Percentiles rank a stretch among this genome's conserved stretches.
phyloP scores from a whole-genome alignment of 2,888 invertebrate genomes.

The Mylabris sibirica region DNA sequence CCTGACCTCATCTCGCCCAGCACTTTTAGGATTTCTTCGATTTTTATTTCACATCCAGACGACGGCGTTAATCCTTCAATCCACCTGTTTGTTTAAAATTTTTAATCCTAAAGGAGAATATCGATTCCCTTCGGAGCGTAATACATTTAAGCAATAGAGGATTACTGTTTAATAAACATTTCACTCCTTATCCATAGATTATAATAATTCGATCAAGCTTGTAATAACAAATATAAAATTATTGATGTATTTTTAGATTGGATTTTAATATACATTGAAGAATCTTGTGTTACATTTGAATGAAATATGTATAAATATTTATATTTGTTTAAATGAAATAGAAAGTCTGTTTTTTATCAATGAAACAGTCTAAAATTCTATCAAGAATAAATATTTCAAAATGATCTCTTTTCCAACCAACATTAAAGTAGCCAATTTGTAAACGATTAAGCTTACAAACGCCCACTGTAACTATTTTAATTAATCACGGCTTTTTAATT shows the following conservation, averaged over 20 bases:
- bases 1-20: too few relatives aligned
- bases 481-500: too few relatives aligned
- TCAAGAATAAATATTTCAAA: background rate
- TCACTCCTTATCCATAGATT: too few relatives aligned
- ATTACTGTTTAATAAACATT: too few relatives aligned
- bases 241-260: background rate
- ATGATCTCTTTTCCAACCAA: background rate
- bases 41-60: background rate
- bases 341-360: constrained; percentile 3
- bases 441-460: background rate
- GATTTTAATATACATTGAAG: background rate
- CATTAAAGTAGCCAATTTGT: background rate
- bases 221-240: too few relatives aligned
- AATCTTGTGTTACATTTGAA: background rate
- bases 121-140: background rate
- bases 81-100: background rate
- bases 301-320: background rate
- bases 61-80: background rate
- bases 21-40: too few relatives aligned
- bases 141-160: too few relatives aligned
- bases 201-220: too few relatives aligned
- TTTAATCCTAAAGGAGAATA: background rate
- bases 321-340: background rate
- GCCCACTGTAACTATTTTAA: background rate
- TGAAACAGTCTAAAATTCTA: background rate